Base-by-base conservation (phyloP, 1,140 invertebrate species). In the Musca domestica region DNA sequence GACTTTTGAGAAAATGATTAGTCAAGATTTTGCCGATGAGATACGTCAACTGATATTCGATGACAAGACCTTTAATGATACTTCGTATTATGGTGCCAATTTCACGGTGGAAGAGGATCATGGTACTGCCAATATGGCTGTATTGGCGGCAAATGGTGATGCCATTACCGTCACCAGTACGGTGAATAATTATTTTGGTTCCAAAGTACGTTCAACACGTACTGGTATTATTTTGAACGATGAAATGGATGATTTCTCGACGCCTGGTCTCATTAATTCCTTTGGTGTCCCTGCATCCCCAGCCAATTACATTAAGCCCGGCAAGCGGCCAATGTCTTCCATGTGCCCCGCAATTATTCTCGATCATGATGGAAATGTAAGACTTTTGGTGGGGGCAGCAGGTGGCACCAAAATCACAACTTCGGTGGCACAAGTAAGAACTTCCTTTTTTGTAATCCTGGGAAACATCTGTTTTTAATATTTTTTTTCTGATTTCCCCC, bases 201-300 rank as follows among this genome's bases (percentile, higher is more conserved):
- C 90, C 47, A 89, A 89, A 47, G 83, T 93, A 52, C 85, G 88
- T 5, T 94, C 92, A 0, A 78, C 86, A 27, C 87, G 85, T 64
- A 98, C 96, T 0, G 97, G 96, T 47, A 95, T 99, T 52, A 84
- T 98, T 15, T 87, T 96, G 74, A 99, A 99, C 83, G 91, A 94
- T 80, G 91, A 91, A 67, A 98, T 99, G 95, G 95, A 98, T 78
- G 96, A 99, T 79, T 99, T 99, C 83, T 94, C 94, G 0, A 88
- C 91, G 1, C 92, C 93, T 0, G 89, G 89, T 4, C 86, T 89
- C 69, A 83, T 86, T 10, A 98, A 95, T 83, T 88, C 87, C 71
- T 97, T 92, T 76, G 91, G 90, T 0, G 71, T 98, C 20, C 89
- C 91, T 12, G 89, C 93, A 0, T 92, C 91, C 3, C 86, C 85